Evolutionary conservation across 2,888 invertebrate species (phyloP).

Genomic region (Xiphydria camelus): DNA sequence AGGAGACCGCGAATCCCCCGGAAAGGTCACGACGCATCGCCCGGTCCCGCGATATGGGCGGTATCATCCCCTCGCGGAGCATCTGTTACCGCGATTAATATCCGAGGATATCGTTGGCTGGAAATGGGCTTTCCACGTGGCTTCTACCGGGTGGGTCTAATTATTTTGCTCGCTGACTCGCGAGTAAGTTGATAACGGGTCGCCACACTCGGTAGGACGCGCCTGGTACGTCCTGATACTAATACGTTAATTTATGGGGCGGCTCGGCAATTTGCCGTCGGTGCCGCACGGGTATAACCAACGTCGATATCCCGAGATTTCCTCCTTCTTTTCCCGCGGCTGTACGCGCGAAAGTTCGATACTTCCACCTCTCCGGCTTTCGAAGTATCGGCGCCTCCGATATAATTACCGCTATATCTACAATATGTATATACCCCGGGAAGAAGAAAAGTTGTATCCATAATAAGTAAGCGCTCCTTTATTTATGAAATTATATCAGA

Average conservation of each 20-base stretch:
- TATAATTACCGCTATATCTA: too few relatives aligned
- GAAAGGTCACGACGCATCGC: constrained; percentile 10
- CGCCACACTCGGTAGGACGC: constrained; percentile 26
- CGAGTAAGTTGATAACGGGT: constrained; percentile 43
- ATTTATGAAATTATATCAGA: too few relatives aligned
- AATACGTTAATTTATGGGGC: constrained; percentile 42
- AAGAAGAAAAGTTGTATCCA: too few relatives aligned
- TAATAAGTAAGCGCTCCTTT: too few relatives aligned
- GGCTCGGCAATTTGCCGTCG: constrained; percentile 27
- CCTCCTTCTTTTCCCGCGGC: too few relatives aligned
- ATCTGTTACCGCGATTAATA: constrained; percentile 16
- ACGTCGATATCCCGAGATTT: too few relatives aligned
- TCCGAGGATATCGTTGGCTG: constrained; percentile 9
- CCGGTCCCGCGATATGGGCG: too few relatives aligned
- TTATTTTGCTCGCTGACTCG: constrained; percentile 46
- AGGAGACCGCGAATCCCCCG: too few relatives aligned
- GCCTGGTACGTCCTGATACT: constrained; percentile 31
- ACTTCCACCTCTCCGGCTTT: too few relatives aligned
- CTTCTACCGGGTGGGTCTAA: constrained; percentile 31
- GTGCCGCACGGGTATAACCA: background rate
- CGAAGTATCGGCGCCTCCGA: too few relatives aligned
- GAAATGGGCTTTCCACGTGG: constrained; percentile 9
- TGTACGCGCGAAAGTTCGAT: too few relatives aligned
- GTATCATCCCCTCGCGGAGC: constrained; percentile 7
- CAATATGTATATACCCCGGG: too few relatives aligned